A percentile compares a stretch with the other conserved stretches of the same genome.
These are phyloP conservation scores for Taenioides sp. DNA, from an alignment of 2,797 vertebrate species.

Conservation along the genomic window DNA sequence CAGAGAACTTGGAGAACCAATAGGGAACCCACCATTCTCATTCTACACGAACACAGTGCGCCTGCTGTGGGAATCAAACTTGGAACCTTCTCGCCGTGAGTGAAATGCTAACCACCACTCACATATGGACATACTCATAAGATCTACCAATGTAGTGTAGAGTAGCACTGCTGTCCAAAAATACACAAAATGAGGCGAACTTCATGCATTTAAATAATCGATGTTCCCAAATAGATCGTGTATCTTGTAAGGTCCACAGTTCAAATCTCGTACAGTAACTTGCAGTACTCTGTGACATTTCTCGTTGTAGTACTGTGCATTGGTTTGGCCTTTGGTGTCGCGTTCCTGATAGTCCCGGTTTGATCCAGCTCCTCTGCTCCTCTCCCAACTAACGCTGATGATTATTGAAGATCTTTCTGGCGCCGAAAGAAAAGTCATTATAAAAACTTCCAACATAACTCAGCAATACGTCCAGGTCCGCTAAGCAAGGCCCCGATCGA, in stretches of 20 bases:
- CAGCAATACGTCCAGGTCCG: conserved; percentile 7
- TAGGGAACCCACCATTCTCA: no score
- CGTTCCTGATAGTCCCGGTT: not conserved
- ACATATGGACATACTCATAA: no score
- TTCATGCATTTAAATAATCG: not conserved
- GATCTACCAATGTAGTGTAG: no score
- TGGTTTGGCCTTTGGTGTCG: not conserved
- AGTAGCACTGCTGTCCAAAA: no score
- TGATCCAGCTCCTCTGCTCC: not conserved
- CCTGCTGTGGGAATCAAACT: no score
- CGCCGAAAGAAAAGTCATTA: conserved; percentile 9
- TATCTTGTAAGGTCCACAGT: not conserved
- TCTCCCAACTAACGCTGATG: not conserved
- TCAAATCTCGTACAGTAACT: not conserved
- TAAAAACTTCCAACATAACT: conserved; percentile 15
- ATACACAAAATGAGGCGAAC: no score
- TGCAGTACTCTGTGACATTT: not conserved
- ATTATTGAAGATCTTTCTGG: conserved; percentile 10
- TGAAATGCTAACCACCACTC: no score
- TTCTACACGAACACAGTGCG: no score
- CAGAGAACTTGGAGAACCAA: no score
- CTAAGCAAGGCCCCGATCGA: conserved; percentile 11
- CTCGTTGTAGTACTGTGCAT: not conserved
- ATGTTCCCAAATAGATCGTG: not conserved
- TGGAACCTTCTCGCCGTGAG: no score